Evolutionary conservation across 2,888 invertebrate species (phyloP), one percentile per base, ranked within the genome.

Genomic region (Tiliacea citrago): DNA sequence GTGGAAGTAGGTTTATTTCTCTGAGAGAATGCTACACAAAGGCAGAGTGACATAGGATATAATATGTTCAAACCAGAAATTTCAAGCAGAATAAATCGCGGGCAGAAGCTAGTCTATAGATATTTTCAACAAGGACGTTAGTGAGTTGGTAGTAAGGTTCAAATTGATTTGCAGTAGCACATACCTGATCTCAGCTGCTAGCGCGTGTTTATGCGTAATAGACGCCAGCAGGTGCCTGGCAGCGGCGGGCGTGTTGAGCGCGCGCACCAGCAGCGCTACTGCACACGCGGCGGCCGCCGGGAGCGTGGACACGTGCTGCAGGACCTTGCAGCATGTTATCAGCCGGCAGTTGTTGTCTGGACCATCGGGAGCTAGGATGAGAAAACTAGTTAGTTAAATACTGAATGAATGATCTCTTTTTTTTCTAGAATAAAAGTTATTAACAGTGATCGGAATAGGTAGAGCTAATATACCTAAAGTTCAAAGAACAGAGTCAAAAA

Each of bases 141-240:
- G 47, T 13, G 47, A 49, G 51, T 51, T 51, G 21, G 53, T 53
- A n/a, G 53, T 53, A 53, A 51, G 4, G 1, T 53, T 6, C 12
- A 55, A 24, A 55, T 24, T 13, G 24, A 24, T 55, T 7, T 0
- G 7, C 24, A 29, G 24, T 13, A 24, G 8, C 16, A 35, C 63
- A 29, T 29, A 93, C 94, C 95, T 93, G 70, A 99, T 97, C 67
- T 97, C 42, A 42, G 98, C 97, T 39, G 98, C 98, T 12, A 98
- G 96, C 35, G 97, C 97, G 39, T 97, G 97, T 0, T 98, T 97
- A 12, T 97, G 97, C 4, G 98, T 97, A 86, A 98, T 97, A 75
- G 98, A 97, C 53, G 98, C 98, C 39, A 99, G 97, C 68, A 97
- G 97, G 21, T 97, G 97, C 0, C 98, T 97, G 77, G 98, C 97